These are phyloP conservation scores for Apamea anceps DNA, from an alignment of 2,888 invertebrate species.

Conservation along the genomic window DNA sequence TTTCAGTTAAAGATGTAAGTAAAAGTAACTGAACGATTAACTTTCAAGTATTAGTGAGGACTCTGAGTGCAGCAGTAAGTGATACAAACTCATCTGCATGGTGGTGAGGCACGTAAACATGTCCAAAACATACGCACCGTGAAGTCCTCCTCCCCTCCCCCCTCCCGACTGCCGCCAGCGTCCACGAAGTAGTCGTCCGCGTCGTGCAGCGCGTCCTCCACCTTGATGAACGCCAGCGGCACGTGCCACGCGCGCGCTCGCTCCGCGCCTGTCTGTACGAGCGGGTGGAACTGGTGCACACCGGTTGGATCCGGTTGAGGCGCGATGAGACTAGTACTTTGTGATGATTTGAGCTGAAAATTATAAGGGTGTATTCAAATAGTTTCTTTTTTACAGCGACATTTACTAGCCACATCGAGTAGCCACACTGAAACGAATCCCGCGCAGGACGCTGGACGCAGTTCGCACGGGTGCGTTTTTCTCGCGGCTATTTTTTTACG, in stretches of 20 bases:
- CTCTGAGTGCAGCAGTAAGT: not conserved
- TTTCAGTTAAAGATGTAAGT: too few relatives aligned
- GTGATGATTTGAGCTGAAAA: slow-evolving; percentile 38
- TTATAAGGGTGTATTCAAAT: not conserved
- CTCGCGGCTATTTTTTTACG: too few relatives aligned
- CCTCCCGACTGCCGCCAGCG: slow-evolving; percentile 23
- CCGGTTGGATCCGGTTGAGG: not conserved
- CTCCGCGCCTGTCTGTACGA: not conserved
- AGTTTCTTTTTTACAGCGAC: not conserved
- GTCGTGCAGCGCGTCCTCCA: slow-evolving; percentile 63
- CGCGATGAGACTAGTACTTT: not conserved
- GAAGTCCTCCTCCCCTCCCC: slow-evolving; percentile 47
- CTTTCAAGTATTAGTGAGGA: too few relatives aligned
- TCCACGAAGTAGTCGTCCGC: slow-evolving; percentile 47
- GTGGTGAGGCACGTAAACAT: not conserved
- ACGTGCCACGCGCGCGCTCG: not conserved
- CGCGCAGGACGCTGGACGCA: not conserved
- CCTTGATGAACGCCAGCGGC: slow-evolving; percentile 70
- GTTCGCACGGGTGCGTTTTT: not conserved
- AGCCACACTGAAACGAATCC: not conserved
- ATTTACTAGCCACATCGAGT: not conserved
- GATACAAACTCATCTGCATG: not conserved
- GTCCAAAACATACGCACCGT: slow-evolving; percentile 56
- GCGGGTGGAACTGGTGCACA: not conserved
- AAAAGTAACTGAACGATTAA: too few relatives aligned